Percentiles rank a stretch among this genome's conserved stretches.
phyloP scores from a whole-genome alignment of 2,797 vertebrate species.

The Setipinna tenuifilis region DNA sequence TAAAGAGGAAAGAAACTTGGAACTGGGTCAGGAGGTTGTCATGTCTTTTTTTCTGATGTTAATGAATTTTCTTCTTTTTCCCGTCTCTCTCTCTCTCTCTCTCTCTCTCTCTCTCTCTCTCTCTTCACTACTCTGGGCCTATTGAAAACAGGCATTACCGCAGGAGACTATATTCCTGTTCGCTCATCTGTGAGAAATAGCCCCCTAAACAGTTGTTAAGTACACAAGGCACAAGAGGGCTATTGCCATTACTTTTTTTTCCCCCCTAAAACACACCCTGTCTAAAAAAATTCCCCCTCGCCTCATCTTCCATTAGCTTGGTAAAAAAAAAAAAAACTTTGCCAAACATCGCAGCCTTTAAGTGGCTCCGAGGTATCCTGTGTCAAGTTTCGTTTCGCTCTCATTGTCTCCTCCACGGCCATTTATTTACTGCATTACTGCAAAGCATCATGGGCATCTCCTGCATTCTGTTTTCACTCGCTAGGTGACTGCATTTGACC shows the following conservation, averaged over 20 bases:
- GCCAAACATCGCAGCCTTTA: background rate
- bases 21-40: slow-evolving; percentile 63
- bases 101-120: too few relatives aligned
- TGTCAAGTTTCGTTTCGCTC: background rate
- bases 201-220: background rate
- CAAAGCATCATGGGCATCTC: background rate
- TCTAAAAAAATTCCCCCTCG: background rate
- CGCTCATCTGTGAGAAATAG: slow-evolving; percentile 3
- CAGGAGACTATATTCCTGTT: background rate
- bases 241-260: background rate
- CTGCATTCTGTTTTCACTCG: background rate
- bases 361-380: background rate
- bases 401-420: background rate
- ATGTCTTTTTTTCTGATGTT: background rate
- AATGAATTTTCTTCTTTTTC: slow-evolving; percentile 48
- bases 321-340: background rate
- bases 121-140: slow-evolving; percentile 16
- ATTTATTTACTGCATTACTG: background rate
- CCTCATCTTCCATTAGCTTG: background rate
- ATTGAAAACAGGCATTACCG: background rate
- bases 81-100: slow-evolving; percentile 38
- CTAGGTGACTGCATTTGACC: background rate
- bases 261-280: background rate
- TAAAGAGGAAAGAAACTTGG: slow-evolving; percentile 58
- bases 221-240: background rate